Evolutionary conservation across 1,140 invertebrate genomes (phyloP).

Genomic region (Zaprionus davidi): DNA sequence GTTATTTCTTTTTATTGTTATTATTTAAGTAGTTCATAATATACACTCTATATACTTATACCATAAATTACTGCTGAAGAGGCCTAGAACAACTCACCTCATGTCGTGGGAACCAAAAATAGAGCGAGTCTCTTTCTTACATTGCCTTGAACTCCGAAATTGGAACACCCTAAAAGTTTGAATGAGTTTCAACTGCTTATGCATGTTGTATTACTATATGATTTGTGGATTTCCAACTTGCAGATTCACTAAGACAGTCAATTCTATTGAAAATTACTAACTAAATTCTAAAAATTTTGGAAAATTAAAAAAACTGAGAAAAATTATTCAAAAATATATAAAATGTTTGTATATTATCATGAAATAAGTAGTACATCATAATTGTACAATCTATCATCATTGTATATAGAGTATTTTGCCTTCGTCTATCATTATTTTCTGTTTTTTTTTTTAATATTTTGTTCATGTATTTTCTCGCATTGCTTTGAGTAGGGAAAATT

Average conservation of each 20-base stretch:
- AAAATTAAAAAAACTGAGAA: no score
- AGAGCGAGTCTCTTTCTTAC: background rate
- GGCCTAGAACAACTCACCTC: background rate
- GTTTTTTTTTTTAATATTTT: conserved; percentile 5
- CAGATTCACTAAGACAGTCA: background rate
- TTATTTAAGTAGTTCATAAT: conserved; percentile 1
- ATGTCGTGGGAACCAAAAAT: background rate
- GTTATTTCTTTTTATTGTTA: background rate
- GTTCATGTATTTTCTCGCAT: conserved; percentile 30
- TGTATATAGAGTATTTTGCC: background rate
- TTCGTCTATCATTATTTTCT: background rate
- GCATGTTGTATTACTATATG: background rate
- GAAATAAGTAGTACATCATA: no score
- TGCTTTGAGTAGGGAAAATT: conserved; percentile 45
- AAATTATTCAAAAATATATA: no score
- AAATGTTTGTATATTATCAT: no score
- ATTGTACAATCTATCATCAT: background rate
- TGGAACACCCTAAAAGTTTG: background rate
- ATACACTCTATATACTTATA: background rate
- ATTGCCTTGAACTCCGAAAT: background rate
- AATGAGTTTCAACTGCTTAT: background rate
- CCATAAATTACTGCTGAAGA: background rate
- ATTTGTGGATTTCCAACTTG: background rate
- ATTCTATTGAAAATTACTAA: background rate
- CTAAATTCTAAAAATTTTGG: no score